Evolutionary conservation across 2,888 invertebrate genomes (phyloP), one percentile per base, ranked within the genome.

Genomic region (Protodeltote pygarga): DNA sequence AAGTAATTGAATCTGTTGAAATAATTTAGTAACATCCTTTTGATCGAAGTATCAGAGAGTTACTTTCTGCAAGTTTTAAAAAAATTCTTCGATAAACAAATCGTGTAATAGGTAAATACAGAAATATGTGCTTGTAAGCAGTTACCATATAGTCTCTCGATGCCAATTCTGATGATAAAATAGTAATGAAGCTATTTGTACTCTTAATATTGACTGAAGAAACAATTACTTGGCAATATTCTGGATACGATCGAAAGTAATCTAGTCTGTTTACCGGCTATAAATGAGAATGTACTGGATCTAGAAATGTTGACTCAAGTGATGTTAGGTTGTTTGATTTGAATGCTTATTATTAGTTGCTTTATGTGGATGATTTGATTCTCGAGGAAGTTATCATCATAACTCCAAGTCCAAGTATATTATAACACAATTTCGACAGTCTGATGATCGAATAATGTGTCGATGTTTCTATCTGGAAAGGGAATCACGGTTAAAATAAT

Each of bases 221-320:
- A 58, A 58, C 58, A 58, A 58, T 58, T 58, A 58, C 42, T 59
- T 35, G 60, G 41, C 42, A 34, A 65, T 58, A 64, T 41, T 41
- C 23, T 20, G 29, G 33, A 58, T 49, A 50, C 59, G 65, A 63
- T 40, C 32, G 28, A 35, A 50, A 65, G 51, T 53, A 65, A 65
- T 65, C 45, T 38, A 25, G 39, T 27, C 23, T 50, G 42, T 65
- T 65, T 65, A 60, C 51, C 53, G 40, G 19, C 37, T 50, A 51
- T 59, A 34, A 49, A 57, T 48, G 39, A 39, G 38, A 57, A 58
- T 58, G 25, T 64, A 49, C 37, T 37, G 13, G 3, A 29, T 23
- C 25, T 16, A 40, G 40, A 37, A 33, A 58, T 64, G 49, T 58
- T 37, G 29, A 32, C 35, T 21, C 15, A 25, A 32, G 28, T 48